A percentile compares a stretch with the other conserved stretches of the same genome.
Evolutionary conservation across 2,888 invertebrate genomes (phyloP).

Genomic region (Yponomeuta cagnagella): DNA sequence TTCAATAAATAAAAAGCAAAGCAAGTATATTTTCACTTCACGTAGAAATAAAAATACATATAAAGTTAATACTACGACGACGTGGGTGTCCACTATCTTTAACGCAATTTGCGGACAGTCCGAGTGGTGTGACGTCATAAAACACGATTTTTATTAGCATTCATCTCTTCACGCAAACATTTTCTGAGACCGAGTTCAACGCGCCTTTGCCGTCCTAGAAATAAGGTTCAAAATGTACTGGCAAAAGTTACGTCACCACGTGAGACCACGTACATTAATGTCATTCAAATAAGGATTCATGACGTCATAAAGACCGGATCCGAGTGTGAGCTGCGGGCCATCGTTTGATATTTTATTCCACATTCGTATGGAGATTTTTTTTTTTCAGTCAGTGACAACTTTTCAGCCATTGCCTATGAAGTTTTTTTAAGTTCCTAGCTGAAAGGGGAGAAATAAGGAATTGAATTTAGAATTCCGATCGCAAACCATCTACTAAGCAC

Average conservation of each 20-base stretch:
- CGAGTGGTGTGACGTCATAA: conserved; percentile 2
- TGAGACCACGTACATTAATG: conserved; percentile 21
- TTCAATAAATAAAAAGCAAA: no score
- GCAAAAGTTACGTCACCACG: conserved; percentile 1
- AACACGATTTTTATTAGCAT: conserved; percentile 1
- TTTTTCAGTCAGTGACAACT: no score
- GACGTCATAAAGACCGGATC: conserved; percentile 23
- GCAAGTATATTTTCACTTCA: no score
- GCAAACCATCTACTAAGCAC: no score
- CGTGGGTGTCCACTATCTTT: background rate
- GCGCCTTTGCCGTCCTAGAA: background rate
- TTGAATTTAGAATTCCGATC: no score
- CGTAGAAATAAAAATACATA: no score
- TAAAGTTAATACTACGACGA: no score
- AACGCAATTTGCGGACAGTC: background rate
- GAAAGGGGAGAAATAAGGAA: no score
- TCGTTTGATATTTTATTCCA: conserved; percentile 22
- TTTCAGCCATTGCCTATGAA: no score
- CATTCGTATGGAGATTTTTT: conserved; percentile 18
- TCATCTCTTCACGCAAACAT: conserved; percentile 3
- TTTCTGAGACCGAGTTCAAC: background rate
- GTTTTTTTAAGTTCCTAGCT: no score
- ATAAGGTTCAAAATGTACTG: background rate
- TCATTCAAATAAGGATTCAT: conserved; percentile 22
- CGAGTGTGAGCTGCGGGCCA: conserved; percentile 13